phyloP scores from a whole-genome alignment of 1,140 invertebrate species.

The Ruditapes philippinarum region DNA sequence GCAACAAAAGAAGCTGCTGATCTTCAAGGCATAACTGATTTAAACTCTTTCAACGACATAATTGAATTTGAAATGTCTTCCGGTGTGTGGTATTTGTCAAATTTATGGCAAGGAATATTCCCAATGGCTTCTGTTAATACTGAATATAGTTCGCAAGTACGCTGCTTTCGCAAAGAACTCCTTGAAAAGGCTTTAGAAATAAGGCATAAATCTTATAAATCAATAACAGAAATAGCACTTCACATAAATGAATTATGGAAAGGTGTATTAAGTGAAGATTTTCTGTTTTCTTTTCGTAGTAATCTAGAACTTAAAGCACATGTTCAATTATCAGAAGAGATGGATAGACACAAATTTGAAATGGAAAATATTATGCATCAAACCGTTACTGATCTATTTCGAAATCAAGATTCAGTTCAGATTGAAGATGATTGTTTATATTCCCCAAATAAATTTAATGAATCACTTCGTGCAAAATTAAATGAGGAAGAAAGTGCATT shows the following conservation, averaged over 20 bases:
- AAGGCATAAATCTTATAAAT: background rate
- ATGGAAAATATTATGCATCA: background rate
- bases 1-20: conserved; percentile 7
- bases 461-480: background rate
- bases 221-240: background rate
- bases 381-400: background rate
- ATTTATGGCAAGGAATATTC: background rate
- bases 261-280: background rate
- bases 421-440: background rate
- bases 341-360: background rate
- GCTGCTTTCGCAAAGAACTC: background rate
- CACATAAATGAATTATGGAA: background rate
- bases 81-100: background rate
- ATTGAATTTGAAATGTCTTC: background rate
- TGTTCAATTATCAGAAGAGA: background rate
- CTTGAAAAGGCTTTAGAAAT: background rate
- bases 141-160: background rate
- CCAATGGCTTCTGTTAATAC: background rate
- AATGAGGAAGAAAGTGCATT: background rate
- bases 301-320: background rate
- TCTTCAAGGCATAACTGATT: background rate
- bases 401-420: background rate
- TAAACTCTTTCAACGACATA: background rate
- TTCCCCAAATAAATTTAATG: background rate
- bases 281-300: background rate